Percentiles rank a stretch among this genome's conserved stretches.
Evolutionary conservation across 2,113 vertebrate species (phyloP).

Genomic region (Eulacestoma nigropectus): DNA sequence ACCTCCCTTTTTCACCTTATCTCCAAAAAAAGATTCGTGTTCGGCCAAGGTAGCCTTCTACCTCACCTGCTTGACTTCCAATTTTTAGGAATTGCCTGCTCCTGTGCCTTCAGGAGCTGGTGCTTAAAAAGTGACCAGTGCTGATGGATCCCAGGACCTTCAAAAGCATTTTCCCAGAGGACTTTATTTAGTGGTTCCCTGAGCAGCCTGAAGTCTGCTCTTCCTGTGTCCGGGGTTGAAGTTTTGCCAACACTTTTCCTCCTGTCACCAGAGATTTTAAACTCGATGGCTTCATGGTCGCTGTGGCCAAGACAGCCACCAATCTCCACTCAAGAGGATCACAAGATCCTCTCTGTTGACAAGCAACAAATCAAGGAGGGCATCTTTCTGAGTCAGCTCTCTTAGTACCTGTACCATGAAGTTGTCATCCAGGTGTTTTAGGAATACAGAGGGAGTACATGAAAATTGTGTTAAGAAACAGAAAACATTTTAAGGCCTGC

Average conservation of each 20-base stretch:
- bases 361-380: not conserved
- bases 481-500: not conserved
- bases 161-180: not conserved
- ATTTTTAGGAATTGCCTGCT: not conserved
- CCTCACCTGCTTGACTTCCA: not conserved
- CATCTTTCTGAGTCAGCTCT: not conserved
- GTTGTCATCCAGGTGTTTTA: not conserved
- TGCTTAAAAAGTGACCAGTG: not conserved
- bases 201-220: not conserved
- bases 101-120: not conserved
- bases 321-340: not conserved
- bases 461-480: not conserved
- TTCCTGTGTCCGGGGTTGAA: not conserved
- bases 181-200: not conserved
- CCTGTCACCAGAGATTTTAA: not conserved
- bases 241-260: not conserved
- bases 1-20: not conserved
- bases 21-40: not conserved
- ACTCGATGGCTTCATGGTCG: fast-evolving
- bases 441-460: not conserved
- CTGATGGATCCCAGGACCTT: not conserved
- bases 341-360: not conserved
- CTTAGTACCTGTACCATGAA: not conserved
- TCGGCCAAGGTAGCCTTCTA: not conserved
- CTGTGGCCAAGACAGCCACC: not conserved